These are phyloP conservation scores for Lordiphosa clarofinis DNA, from an alignment of 1,140 invertebrate species.

Conservation along the genomic window DNA sequence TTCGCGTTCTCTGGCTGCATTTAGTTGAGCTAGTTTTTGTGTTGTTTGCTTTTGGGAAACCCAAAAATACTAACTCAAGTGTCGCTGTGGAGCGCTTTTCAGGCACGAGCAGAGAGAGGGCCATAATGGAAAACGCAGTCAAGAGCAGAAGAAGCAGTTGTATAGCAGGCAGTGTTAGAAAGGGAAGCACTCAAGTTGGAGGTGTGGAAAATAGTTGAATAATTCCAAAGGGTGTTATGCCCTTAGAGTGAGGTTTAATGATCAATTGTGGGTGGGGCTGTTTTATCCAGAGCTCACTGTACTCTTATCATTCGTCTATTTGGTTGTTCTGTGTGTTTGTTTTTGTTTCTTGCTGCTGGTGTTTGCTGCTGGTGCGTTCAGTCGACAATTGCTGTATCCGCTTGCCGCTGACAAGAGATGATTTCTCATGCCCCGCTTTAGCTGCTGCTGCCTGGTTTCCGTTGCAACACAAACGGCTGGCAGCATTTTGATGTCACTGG, in stretches of 20 bases:
- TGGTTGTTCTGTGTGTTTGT: slow-evolving; percentile 27
- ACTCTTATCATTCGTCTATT: slow-evolving; percentile 18
- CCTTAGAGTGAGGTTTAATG: too few species aligned
- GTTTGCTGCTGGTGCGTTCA: slow-evolving; percentile 22
- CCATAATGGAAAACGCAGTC: slow-evolving; percentile 9
- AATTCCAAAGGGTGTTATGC: too few species aligned
- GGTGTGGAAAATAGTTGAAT: too few species aligned
- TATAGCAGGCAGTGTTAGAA: neutral
- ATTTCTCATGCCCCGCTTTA: slow-evolving; percentile 12
- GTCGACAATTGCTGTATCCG: slow-evolving; percentile 70
- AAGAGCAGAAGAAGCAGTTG: slow-evolving; percentile 14
- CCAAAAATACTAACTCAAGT: slow-evolving; percentile 69
- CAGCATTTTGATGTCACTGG: slow-evolving; percentile 63
- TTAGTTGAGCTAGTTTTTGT: slow-evolving; percentile 44
- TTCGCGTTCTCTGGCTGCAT: slow-evolving; percentile 51
- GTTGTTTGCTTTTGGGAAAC: slow-evolving; percentile 21
- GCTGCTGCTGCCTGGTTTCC: slow-evolving; percentile 35
- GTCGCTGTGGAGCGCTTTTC: slow-evolving; percentile 27
- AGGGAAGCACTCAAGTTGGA: too few species aligned
- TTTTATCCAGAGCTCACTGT: slow-evolving; percentile 11
- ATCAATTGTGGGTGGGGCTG: too few species aligned
- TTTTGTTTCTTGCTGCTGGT: slow-evolving; percentile 21
- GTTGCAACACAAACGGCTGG: slow-evolving; percentile 41
- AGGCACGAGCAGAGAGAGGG: neutral
- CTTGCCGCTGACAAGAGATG: slow-evolving; percentile 45